phyloP scores from a whole-genome alignment of 2,797 vertebrate species.

The Orientallactaga sibirica region DNA sequence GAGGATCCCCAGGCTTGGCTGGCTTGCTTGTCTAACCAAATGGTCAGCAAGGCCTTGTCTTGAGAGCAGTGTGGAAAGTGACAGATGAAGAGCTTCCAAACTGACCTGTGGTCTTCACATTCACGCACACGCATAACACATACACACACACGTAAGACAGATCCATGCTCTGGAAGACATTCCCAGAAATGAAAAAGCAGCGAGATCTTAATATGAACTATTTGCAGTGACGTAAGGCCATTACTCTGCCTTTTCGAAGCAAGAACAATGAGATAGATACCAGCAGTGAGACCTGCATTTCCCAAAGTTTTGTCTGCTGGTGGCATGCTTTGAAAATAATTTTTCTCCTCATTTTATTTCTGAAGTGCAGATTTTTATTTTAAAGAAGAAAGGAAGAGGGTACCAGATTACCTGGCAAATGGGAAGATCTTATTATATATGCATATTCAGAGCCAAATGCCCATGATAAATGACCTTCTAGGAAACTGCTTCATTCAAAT shows the following conservation, averaged over 20 bases:
- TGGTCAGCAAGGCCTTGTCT: too few relatives aligned
- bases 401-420: background rate
- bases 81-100: too few relatives aligned
- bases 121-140: too few relatives aligned
- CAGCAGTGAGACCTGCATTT: conserved; percentile 1
- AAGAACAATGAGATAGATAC: background rate
- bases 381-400: background rate
- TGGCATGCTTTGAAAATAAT: background rate
- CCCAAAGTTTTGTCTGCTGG: background rate
- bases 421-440: conserved; percentile 11
- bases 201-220: background rate
- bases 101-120: too few relatives aligned
- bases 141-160: too few relatives aligned
- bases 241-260: background rate
- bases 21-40: too few relatives aligned
- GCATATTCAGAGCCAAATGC: conserved; percentile 26
- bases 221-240: conserved; percentile 1
- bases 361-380: conserved; percentile 4
- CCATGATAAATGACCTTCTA: background rate
- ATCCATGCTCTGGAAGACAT: background rate
- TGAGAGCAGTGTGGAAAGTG: too few relatives aligned
- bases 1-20: too few relatives aligned
- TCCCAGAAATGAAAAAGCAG: background rate
- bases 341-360: conserved; percentile 37
- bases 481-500: conserved; percentile 38